These are phyloP conservation scores for Cynoglossus semilaevis DNA, from an alignment of 2,113 vertebrate species.

Conservation along the genomic window DNA sequence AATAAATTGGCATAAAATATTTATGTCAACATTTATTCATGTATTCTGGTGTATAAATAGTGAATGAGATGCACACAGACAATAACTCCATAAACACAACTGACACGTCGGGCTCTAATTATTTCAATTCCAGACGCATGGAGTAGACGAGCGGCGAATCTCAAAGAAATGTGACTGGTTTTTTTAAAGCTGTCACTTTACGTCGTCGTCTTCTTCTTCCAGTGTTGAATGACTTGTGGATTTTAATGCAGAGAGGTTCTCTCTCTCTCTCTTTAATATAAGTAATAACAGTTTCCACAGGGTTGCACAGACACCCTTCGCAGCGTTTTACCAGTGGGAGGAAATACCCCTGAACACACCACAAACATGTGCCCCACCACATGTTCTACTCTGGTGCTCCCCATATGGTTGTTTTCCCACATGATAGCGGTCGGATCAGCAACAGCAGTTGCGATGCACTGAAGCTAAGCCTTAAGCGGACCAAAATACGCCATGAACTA, in stretches of 20 bases:
- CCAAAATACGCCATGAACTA: background rate
- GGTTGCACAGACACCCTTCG: background rate
- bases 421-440: slow-evolving; percentile 12
- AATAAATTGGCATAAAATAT: background rate
- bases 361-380: slow-evolving; percentile 24
- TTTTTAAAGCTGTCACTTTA: background rate
- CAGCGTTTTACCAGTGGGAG: background rate
- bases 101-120: background rate
- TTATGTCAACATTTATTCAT: no score
- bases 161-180: background rate
- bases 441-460: background rate
- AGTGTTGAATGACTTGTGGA: no score
- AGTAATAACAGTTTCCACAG: background rate
- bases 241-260: no score
- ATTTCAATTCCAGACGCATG: background rate
- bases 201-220: no score
- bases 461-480: background rate
- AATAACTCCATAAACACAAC: background rate
- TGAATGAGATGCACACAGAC: no score
- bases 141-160: background rate
- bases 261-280: no score
- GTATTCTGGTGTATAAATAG: background rate
- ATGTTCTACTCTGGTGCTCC: slow-evolving; percentile 24
- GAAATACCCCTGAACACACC: slow-evolving; percentile 15
- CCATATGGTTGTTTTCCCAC: slow-evolving; percentile 33